Evolutionary conservation across 2,797 vertebrate species (phyloP).

Genomic region (Leontocebus nigricollis): DNA sequence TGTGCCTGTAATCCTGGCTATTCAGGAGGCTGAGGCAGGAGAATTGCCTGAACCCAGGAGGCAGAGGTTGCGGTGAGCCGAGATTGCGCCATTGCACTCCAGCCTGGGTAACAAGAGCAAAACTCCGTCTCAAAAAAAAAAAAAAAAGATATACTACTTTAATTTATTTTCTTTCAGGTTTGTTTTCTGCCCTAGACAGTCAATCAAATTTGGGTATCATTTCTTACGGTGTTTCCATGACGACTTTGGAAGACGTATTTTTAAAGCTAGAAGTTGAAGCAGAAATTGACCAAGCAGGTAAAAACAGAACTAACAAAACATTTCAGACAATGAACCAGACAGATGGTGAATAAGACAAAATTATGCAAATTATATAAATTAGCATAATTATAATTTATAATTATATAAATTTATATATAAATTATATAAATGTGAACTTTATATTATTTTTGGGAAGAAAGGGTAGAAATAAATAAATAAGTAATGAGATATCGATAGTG

Average conservation of each 20-base stretch:
- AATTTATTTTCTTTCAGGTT: conserved; percentile 81
- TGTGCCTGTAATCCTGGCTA: too few species aligned
- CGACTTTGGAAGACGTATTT: conserved; percentile 97
- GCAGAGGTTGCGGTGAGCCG: too few species aligned
- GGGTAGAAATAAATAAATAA: neutral
- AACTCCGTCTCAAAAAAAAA: too few species aligned
- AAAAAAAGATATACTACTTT: neutral
- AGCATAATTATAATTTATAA: too few species aligned
- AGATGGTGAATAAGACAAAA: neutral
- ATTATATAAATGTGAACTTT: neutral
- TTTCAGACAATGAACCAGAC: neutral
- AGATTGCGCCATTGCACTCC: too few species aligned
- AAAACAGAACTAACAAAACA: conserved; percentile 19
- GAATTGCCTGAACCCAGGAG: too few species aligned
- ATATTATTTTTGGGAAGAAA: neutral
- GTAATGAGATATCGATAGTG: neutral
- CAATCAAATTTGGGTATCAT: conserved; percentile 90
- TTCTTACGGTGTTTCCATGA: conserved; percentile 98
- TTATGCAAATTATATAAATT: too few species aligned
- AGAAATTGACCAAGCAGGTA: conserved; percentile 97
- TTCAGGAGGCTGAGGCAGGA: too few species aligned
- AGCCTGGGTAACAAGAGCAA: too few species aligned
- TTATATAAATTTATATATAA: neutral
- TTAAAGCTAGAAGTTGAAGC: conserved; percentile 95
- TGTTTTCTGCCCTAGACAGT: conserved; percentile 94